A percentile compares a stretch with the other conserved stretches of the same genome.
Conservation (phyloP, 2,797 vertebrate species). For the Glossophaga mutica region DNA sequence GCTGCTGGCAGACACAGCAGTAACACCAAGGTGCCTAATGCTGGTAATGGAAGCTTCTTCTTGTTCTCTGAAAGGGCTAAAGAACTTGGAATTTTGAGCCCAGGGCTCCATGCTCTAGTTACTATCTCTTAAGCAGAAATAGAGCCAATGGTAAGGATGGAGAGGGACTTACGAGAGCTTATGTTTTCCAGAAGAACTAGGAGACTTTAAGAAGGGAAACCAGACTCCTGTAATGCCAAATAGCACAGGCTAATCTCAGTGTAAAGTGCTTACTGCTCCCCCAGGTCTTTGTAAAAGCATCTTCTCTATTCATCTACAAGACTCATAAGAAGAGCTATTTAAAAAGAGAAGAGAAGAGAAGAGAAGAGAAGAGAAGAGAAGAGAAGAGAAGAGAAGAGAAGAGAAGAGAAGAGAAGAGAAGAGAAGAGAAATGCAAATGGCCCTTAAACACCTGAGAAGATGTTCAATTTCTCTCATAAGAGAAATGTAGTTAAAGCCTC, state of each 20-base stretch:
- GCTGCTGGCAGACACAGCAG: background rate
- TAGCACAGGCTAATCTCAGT: background rate
- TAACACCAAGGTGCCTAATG: background rate
- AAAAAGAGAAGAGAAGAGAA: background rate
- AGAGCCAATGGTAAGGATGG: background rate
- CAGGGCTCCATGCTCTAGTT: background rate
- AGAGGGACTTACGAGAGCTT: background rate
- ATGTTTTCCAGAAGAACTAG: background rate
- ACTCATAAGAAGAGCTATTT: slow-evolving; percentile 41
- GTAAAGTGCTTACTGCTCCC: slow-evolving; percentile 15
- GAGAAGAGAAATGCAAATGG: slow-evolving; percentile 20
- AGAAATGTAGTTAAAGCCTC: slow-evolving; percentile 52
- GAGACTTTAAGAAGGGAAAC: background rate
- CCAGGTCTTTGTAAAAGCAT: slow-evolving; percentile 26
- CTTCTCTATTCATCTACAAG: slow-evolving; percentile 38
- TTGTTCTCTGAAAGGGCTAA: background rate
- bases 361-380: background rate
- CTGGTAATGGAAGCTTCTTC: background rate
- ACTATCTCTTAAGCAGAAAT: background rate
- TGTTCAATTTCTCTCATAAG: slow-evolving; percentile 48
- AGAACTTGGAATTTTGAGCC: background rate
- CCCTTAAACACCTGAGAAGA: slow-evolving; percentile 51
- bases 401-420: background rate
- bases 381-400: background rate
- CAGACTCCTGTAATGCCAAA: background rate